Evolutionary conservation across 2,888 invertebrate genomes (phyloP), one percentile per base, ranked within the genome.

Genomic region (Leucophenga montana): DNA sequence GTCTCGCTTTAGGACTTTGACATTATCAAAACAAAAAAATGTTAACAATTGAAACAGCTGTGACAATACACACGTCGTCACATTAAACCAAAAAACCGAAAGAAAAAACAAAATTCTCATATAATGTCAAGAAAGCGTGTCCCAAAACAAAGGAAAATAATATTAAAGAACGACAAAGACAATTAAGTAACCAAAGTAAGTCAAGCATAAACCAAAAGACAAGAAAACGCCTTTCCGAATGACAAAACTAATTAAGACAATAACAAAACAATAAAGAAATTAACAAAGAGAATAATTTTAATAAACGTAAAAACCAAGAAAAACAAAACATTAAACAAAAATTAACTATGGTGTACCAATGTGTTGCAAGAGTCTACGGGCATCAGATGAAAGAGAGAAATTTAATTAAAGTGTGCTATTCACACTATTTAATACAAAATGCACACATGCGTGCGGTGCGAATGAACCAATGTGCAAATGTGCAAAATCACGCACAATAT

Each of bases 231-330:
- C 27, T 27, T 27, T 27, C 27, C 27, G 27, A 27, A 46, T 13
- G 27, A 1, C 11, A 53, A 53, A 53, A 56, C 56, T 56, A 56
- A 56, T 56, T 56, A 56, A 22, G 56, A 27, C 22, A 56, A 27
- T 22, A 56, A n/a, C 18, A 56, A 20, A 18, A 56, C 16, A 53
- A 53, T 53, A n/a, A 53, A 53, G 9, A 16, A n/a, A 3, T 13
- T 6, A 27, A 56, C 56, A 56, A 22, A 22, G 11, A n/a, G 11
- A n/a, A 56, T 1, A 56, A 46, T 46, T 13, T n/a, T 14, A 46
- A 13, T 46, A n/a, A 46, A 46, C n/a, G n/a, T n/a, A 46, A 13
- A 46, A 46, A 46, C 27, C 27, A 46, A 46, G n/a, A 46, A 46
- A 14, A 44, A 44, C 13, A 44, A 44, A 44, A 44, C 44, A 44